Evolutionary conservation across 2,113 vertebrate species (phyloP).

Genomic region (Erythrocercus mccallii): DNA sequence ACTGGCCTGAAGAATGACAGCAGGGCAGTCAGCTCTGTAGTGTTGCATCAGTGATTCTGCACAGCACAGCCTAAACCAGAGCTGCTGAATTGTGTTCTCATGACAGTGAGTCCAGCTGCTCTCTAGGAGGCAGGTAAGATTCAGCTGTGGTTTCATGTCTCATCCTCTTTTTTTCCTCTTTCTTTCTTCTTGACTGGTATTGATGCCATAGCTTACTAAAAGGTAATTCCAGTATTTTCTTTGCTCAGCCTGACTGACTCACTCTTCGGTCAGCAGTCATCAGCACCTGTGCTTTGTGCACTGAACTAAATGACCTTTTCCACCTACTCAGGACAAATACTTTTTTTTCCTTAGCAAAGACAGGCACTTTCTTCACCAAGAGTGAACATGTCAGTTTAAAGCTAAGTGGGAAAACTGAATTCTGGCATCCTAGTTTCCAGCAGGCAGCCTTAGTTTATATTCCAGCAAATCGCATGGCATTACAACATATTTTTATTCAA

Average conservation of each 20-base stretch:
- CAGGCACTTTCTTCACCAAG: neutral
- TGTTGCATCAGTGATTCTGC: neutral
- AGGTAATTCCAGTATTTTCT: constrained; percentile 18
- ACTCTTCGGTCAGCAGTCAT: neutral
- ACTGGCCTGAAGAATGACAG: neutral
- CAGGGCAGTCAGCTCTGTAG: neutral
- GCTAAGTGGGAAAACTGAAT: neutral
- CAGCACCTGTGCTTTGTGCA: neutral
- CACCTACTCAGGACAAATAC: neutral
- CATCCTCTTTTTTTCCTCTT: neutral
- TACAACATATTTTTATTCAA: neutral
- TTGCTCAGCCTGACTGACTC: neutral
- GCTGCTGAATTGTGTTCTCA: neutral
- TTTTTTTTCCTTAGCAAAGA: neutral
- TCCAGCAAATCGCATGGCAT: neutral
- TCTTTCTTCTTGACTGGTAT: neutral
- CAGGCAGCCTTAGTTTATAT: constrained; percentile 26
- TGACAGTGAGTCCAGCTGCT: neutral
- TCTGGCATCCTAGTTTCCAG: neutral
- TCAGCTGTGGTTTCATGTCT: neutral
- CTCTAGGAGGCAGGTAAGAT: neutral
- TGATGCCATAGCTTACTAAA: neutral
- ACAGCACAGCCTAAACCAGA: rapidly evolving
- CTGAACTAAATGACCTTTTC: constrained; percentile 28
- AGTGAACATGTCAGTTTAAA: constrained; percentile 18